Base-by-base conservation (phyloP, 2,888 invertebrate species). In the Cantharis nigra region DNA sequence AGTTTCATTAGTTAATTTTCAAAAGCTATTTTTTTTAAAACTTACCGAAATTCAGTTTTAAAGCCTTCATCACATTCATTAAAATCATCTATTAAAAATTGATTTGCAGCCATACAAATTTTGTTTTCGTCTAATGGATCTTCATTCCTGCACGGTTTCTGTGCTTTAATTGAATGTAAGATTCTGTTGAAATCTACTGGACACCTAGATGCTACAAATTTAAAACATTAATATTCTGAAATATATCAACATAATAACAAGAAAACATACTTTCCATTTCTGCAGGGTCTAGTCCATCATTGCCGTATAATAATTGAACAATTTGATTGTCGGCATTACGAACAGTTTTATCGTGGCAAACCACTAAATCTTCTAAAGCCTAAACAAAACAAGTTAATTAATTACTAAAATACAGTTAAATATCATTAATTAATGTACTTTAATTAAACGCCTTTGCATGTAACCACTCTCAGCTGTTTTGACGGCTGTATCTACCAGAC, bases 401-500 rank as follows among this genome's bases (percentile, higher is more conserved):
- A 30, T 11, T 30, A 28, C 11, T 30, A 10, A 30, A 33, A 13
- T 13, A 33, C 33, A 33, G 33, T 33, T 33, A 33, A n/a, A 13
- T 4, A 13, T 13, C 4, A 13, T 33, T n/a, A 49, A n/a, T 49
- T 49, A 26, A 1, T 9, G 26, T 49, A 49, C 49, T 91, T 99
- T 99, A 11, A 99, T 97, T 33, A 99, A 91, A 85, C 99, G 91
- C 64, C 99, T 90, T 90, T 99, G 99, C 93, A 99, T 94, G 89
- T 99, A 99, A 0, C 99, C 99, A 0, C 99, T 99, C 90, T 99
- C 99, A 0, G 99, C 99, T 9, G 99, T 99, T 90, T 99, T 99
- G 2, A 99, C 99, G 9, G 99, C 99, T 0, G 99, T 99, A 90
- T 99, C 99, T 0, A 99, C 99, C 71, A 99, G 92, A 84, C 98